phyloP scores from a whole-genome alignment of 2,797 vertebrate species.

The Myotis daubentonii region DNA sequence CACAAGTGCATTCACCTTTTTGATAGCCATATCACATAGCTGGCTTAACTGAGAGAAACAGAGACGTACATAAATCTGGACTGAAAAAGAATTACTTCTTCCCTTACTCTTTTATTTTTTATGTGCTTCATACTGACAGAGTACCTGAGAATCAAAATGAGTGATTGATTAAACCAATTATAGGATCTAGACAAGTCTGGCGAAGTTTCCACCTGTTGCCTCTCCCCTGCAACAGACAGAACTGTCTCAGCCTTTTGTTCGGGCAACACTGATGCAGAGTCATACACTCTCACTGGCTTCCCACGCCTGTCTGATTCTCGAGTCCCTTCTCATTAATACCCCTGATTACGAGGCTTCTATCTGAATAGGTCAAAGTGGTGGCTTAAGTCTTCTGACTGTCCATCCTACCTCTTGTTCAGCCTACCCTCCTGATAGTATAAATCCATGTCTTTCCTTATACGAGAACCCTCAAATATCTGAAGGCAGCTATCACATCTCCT shows the following conservation, averaged over 20 bases:
- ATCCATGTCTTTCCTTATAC: not conserved
- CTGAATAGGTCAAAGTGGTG: not conserved
- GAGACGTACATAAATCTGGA: not conserved
- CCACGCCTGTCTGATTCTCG: not conserved
- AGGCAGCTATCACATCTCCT: not conserved
- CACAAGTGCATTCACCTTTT: not conserved
- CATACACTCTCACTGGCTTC: not conserved
- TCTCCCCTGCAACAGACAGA: not conserved
- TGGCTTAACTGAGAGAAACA: not conserved
- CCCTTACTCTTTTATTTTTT: not conserved
- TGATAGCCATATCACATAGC: not conserved
- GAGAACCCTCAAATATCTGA: not conserved
- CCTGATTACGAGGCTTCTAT: not conserved
- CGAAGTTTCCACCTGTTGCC: not conserved
- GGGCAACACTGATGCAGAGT: not conserved
- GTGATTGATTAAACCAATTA: not conserved
- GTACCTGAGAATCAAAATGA: not conserved
- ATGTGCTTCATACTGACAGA: not conserved
- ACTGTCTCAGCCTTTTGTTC: not conserved
- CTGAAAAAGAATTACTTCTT: conserved; percentile 35
- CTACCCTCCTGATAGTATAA: not conserved
- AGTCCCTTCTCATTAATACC: not conserved
- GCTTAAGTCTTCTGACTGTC: not conserved
- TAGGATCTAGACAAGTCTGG: not conserved
- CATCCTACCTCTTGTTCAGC: not conserved